Conservation (phyloP, 2,888 invertebrate species). For the Gibbula magus region DNA sequence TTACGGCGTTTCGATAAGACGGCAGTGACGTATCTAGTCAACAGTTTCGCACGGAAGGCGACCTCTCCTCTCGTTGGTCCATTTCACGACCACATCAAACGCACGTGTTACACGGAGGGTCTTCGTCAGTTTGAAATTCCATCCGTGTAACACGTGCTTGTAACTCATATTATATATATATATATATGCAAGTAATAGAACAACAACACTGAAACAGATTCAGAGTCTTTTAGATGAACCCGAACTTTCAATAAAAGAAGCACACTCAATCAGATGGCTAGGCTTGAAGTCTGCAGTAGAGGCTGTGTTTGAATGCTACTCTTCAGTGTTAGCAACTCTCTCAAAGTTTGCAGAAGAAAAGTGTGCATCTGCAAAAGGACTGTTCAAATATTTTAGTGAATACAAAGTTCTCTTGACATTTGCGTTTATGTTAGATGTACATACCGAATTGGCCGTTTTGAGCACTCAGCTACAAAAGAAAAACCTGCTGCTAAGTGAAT, state of each 20-base stretch:
- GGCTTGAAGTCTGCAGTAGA: slow-evolving; percentile 40
- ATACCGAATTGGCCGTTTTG: neutral
- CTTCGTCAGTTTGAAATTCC: too few species aligned
- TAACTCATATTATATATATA: too few species aligned
- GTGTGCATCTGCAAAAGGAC: neutral
- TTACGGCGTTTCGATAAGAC: too few species aligned
- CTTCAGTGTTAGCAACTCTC: slow-evolving; percentile 35
- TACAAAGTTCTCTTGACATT: neutral
- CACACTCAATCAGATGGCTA: slow-evolving; percentile 40
- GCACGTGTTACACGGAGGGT: too few species aligned
- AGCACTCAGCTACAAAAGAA: neutral
- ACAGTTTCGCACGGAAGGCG: too few species aligned
- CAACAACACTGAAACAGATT: slow-evolving; percentile 32
- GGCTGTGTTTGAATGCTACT: slow-evolving; percentile 38
- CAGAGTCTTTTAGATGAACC: slow-evolving; percentile 40
- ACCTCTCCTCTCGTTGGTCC: too few species aligned
- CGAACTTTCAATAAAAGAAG: slow-evolving; percentile 38
- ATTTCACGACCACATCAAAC: too few species aligned
- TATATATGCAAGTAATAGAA: slow-evolving; percentile 30
- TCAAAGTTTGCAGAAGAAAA: slow-evolving; percentile 38
- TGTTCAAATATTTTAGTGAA: neutral
- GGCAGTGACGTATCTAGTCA: too few species aligned
- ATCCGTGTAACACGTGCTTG: too few species aligned
- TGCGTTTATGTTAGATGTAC: neutral
- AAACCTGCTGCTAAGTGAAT: neutral